Conservation (phyloP, 1,140 invertebrate species). For the Brachionus rubens region DNA sequence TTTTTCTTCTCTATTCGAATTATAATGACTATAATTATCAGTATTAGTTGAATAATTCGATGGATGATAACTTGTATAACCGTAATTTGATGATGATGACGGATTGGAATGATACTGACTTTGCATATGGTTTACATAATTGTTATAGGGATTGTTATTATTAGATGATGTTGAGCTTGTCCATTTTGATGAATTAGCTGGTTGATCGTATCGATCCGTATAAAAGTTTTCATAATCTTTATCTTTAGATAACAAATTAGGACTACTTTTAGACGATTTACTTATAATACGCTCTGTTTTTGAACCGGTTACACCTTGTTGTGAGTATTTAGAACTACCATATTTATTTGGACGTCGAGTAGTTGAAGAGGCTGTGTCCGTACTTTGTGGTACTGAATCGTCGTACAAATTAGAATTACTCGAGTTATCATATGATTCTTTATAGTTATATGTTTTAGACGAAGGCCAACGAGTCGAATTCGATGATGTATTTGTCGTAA, state of each 20-base stretch:
- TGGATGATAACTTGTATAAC: conserved; percentile 27
- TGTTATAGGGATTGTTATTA: conserved; percentile 9
- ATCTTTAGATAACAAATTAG: conserved; percentile 37
- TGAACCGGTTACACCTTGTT: neutral
- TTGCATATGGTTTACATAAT: conserved; percentile 2
- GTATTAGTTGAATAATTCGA: too few relatives aligned
- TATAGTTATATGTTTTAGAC: neutral
- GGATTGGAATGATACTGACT: conserved; percentile 45
- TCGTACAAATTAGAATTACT: neutral
- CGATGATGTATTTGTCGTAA: neutral
- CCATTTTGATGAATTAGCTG: neutral
- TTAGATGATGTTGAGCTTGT: neutral
- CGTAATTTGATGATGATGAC: neutral
- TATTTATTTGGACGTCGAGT: conserved; percentile 31
- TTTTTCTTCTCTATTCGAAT: conserved; percentile 44
- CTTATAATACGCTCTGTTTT: conserved; percentile 37
- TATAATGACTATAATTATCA: conserved; percentile 20
- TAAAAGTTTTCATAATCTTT: conserved; percentile 30
- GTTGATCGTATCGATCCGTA: conserved; percentile 18
- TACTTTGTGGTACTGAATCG: neutral
- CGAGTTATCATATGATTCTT: conserved; percentile 20
- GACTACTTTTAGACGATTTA: conserved; percentile 41
- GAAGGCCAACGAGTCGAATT: neutral
- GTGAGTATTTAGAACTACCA: conserved; percentile 1
- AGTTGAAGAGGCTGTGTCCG: neutral